Percentiles rank a stretch among this genome's conserved stretches.
These are phyloP conservation scores for Amorpha juglandis DNA, from an alignment of 2,888 invertebrate species.

Conservation along the genomic window DNA sequence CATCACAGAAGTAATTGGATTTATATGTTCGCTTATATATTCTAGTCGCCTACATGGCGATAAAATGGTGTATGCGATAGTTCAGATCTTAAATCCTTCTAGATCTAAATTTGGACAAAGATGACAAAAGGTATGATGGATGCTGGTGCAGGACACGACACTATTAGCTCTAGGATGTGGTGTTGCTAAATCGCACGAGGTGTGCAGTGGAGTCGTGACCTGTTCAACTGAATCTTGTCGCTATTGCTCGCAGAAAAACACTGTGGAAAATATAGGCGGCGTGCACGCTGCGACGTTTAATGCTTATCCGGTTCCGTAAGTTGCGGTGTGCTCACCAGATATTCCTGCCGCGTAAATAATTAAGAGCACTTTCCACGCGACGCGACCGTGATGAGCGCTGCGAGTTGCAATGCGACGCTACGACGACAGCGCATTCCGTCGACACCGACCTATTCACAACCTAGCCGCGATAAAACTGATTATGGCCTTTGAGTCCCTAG, in stretches of 20 bases:
- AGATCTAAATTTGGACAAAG: too few species aligned
- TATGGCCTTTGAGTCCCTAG: neutral
- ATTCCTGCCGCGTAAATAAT: slow-evolving; percentile 71
- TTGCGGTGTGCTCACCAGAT: slow-evolving; percentile 51
- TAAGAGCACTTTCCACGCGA: slow-evolving; percentile 69
- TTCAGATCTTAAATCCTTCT: too few species aligned
- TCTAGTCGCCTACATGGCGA: too few species aligned
- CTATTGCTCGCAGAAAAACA: neutral
- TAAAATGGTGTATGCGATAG: too few species aligned
- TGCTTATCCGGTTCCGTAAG: slow-evolving; percentile 40
- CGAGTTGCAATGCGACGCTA: slow-evolving; percentile 25
- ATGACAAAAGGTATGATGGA: too few species aligned
- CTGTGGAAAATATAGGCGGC: slow-evolving; percentile 1
- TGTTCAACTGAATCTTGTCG: neutral
- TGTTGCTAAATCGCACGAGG: too few species aligned
- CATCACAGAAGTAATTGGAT: too few species aligned
- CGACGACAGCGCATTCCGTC: neutral
- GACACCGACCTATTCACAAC: neutral
- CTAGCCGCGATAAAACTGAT: neutral
- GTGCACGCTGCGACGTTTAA: slow-evolving; percentile 35
- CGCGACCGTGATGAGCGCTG: slow-evolving; percentile 38
- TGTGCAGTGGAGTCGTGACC: neutral
- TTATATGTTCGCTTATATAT: too few species aligned
- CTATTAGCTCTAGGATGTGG: too few species aligned
- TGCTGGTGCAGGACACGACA: too few species aligned